Evolutionary conservation across 2,797 vertebrate genomes (phyloP), one percentile per base, ranked within the genome.

Genomic region (Cossypha polioptera): DNA sequence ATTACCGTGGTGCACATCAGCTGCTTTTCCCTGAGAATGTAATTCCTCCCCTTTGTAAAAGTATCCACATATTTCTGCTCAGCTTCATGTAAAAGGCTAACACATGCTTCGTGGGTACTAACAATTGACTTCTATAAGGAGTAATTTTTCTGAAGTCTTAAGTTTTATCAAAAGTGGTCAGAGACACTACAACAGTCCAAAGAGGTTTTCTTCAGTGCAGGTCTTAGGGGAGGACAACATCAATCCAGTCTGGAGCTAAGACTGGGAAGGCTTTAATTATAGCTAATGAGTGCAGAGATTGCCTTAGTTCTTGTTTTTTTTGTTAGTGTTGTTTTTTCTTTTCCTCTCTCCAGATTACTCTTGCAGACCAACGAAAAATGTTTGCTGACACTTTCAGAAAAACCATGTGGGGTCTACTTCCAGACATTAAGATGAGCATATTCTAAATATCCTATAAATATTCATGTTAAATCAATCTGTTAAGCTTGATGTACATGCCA

Each of bases 381-480:
- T 88, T 86, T 93, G 25, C 58, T 80, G 55, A 36, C 28, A 84
- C 58, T 80, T 88, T 54, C 47, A 86, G 69, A 75, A 93, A 79
- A 95, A 94, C 2, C 25, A 92, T 11, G 59, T 87, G 58, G 45
- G 24, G 7, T 89, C 38, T 89, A 67, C 80, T 91, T 93, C 45
- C 63, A 83, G 59, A 74, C 31, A 78, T 79, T 88, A 93, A 57
- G 12, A 35, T 79, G 36, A 80, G 5, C 55, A 42, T 91, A 76
- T 90, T 77, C 61, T 92, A 94, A 92, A 94, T 88, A 88, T 82
- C 51, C 26, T 61, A 65, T 85, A 89, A 84, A 92, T 96, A 72
- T 88, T 92, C 36, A 74, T 71, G 29, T 71, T 86, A 79, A 94
- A 88, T 94, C 47, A 89, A 76, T 91, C 85, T 88, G 35, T 83